phyloP scores from a whole-genome alignment of 2,888 invertebrate genomes.

The Frankliniella fusca region DNA sequence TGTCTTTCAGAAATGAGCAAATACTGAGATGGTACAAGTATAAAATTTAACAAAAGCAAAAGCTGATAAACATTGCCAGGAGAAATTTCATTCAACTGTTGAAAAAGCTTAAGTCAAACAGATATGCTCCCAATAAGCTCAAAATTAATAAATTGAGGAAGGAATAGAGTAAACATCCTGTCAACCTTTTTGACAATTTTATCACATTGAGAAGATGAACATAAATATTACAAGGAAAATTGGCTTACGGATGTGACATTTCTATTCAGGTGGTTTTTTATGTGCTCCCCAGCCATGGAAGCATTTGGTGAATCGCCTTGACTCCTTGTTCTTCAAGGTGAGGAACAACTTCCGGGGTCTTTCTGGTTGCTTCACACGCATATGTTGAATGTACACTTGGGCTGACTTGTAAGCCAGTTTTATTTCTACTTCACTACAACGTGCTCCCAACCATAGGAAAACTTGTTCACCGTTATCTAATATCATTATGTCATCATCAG shows the following conservation, averaged over 20 bases:
- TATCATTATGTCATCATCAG: conserved; percentile 99
- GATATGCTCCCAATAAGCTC: background rate
- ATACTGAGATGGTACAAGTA: conserved; percentile 2
- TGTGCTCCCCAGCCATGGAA: conserved; percentile 98
- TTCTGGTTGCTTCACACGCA: conserved; percentile 91
- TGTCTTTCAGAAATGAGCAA: background rate
- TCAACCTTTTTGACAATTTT: background rate
- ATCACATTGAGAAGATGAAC: background rate
- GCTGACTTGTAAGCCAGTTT: conserved; percentile 98
- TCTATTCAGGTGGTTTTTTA: conserved; percentile 72
- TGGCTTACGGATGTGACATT: conserved; percentile 27
- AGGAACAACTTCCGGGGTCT: conserved; percentile 85
- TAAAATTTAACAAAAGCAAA: background rate
- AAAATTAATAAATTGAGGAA: background rate
- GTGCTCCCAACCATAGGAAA: conserved; percentile 94
- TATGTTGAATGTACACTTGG: conserved; percentile 96
- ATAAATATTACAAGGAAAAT: background rate
- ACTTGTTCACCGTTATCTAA: conserved; percentile 97
- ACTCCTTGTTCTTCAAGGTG: conserved; percentile 94
- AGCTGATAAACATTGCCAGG: background rate
- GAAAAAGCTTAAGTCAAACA: background rate
- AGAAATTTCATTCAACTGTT: background rate
- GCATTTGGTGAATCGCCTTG: conserved; percentile 90
- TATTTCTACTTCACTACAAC: conserved; percentile 97
- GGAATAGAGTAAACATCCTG: background rate